Evolutionary conservation across 1,140 invertebrate species (phyloP).

Genomic region (Drosophila yakuba): DNA sequence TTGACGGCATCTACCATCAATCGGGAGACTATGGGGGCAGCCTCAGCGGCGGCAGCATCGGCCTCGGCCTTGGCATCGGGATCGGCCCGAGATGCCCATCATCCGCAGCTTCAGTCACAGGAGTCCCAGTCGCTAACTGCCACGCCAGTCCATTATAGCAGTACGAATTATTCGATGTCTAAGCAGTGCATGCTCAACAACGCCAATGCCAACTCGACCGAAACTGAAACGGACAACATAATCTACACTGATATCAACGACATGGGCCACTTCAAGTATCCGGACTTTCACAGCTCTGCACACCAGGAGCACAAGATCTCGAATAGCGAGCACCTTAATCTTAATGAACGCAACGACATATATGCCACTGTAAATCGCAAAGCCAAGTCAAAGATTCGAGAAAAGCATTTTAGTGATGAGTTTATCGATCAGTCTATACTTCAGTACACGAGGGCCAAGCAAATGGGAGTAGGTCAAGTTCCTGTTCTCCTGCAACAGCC

Average conservation of each 20-base stretch:
- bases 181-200: constrained; percentile 84
- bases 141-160: constrained; percentile 85
- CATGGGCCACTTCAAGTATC: constrained; percentile 79
- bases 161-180: constrained; percentile 85
- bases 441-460: constrained; percentile 77
- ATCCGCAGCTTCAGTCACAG: constrained; percentile 82
- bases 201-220: constrained; percentile 81
- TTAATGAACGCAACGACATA: constrained; percentile 81
- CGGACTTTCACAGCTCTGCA: constrained; percentile 60
- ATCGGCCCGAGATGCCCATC: constrained; percentile 72
- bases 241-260: constrained; percentile 84
- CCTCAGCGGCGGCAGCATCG: constrained; percentile 66
- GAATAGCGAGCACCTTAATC: constrained; percentile 77
- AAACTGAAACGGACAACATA: constrained; percentile 84
- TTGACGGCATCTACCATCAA: constrained; percentile 85
- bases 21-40: constrained; percentile 84
- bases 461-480: constrained; percentile 58
- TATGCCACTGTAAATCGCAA: constrained; percentile 84
- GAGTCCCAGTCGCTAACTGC: constrained; percentile 84
- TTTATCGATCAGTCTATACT: constrained; percentile 83
- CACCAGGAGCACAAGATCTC: constrained; percentile 79
- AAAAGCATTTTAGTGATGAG: constrained; percentile 83
- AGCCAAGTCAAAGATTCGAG: constrained; percentile 78
- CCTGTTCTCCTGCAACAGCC: constrained; percentile 59
- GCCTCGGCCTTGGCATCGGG: constrained; percentile 58